Conservation (phyloP, 2,113 vertebrate species). For the Lontra canadensis region DNA sequence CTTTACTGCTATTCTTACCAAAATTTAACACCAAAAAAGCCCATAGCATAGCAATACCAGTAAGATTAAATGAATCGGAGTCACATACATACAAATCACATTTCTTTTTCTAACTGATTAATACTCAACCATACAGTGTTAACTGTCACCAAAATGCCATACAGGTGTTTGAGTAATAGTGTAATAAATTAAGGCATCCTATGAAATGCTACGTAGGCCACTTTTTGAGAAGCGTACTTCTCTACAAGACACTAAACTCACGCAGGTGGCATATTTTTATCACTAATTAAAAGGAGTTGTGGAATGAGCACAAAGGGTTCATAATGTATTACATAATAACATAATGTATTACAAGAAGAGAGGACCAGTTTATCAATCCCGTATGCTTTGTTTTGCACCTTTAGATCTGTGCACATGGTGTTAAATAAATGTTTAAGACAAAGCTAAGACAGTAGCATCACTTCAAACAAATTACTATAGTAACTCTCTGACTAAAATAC, state of each 20-base stretch:
- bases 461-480: neutral
- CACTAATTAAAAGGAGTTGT: neutral
- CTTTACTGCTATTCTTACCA: neutral
- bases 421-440: conserved; percentile 43
- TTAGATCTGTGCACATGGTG: neutral
- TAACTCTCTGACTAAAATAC: conserved; percentile 32
- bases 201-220: neutral
- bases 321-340: neutral
- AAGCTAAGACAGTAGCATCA: neutral
- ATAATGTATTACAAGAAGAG: neutral
- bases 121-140: neutral
- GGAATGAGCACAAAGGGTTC: neutral
- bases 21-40: neutral
- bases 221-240: neutral
- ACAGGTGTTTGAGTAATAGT: neutral
- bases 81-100: neutral
- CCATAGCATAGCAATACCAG: neutral
- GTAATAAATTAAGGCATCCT: neutral
- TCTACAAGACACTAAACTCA: neutral
- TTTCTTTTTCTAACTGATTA: conserved; percentile 6
- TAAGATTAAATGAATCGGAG: neutral
- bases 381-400: neutral
- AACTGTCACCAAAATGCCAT: neutral
- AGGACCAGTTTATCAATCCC: neutral
- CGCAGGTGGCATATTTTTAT: neutral